Percentiles rank a stretch among this genome's conserved stretches.
These are phyloP conservation scores for Prolemur simus DNA, from an alignment of 2,113 vertebrate genomes.

Conservation along the genomic window DNA sequence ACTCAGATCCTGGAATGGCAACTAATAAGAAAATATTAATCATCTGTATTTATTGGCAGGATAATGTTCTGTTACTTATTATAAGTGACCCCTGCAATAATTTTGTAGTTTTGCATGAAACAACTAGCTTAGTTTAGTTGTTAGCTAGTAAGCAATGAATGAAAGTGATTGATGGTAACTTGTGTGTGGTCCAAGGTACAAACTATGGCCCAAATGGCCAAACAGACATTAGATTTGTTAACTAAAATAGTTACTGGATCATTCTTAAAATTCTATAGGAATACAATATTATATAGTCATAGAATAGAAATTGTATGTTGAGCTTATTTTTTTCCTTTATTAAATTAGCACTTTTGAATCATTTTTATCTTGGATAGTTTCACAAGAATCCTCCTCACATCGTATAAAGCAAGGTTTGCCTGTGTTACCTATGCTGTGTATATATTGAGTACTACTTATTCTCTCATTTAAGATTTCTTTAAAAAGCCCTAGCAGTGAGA, in stretches of 20 bases:
- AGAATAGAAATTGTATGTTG: background rate
- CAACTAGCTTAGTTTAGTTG: background rate
- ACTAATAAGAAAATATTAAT: background rate
- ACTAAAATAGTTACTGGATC: background rate
- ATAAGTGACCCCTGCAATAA: background rate
- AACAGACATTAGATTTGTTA: background rate
- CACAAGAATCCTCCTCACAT: background rate
- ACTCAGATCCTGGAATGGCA: background rate
- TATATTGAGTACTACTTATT: background rate
- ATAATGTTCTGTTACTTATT: background rate
- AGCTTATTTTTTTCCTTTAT: background rate
- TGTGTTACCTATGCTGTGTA: background rate
- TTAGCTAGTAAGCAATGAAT: background rate
- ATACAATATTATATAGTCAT: background rate
- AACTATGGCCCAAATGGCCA: background rate
- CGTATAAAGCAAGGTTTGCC: background rate
- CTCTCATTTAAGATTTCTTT: background rate
- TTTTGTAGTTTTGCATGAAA: background rate
- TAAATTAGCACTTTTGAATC: background rate
- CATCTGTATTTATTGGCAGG: background rate
- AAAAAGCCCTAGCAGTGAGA: background rate
- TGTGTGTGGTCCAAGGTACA: background rate
- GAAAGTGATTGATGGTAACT: background rate
- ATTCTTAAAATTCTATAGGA: background rate
- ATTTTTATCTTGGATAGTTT: background rate